Evolutionary conservation across 2,113 vertebrate genomes (phyloP).

Genomic region (Daphoenositta chrysoptera): DNA sequence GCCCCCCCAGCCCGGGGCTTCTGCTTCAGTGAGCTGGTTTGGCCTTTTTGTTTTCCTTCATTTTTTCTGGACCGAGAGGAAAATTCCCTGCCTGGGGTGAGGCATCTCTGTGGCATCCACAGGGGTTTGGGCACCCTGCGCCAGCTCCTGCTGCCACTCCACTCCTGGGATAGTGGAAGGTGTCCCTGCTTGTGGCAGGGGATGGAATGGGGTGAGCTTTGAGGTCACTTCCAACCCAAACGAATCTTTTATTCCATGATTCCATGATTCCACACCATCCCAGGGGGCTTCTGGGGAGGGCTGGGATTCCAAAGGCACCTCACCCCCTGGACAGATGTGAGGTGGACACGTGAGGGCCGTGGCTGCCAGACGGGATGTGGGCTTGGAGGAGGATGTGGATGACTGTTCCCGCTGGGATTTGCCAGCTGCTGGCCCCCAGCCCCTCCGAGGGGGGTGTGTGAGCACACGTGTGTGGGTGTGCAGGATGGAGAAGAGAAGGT

Average conservation of each 20-base stretch:
- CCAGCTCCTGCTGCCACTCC: background rate
- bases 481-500: rapidly evolving
- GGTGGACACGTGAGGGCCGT: background rate
- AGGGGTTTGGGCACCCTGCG: background rate
- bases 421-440: background rate
- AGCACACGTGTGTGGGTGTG: background rate
- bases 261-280: rapidly evolving
- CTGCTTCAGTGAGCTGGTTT: background rate
- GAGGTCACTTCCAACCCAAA: background rate
- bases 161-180: background rate
- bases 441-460: background rate
- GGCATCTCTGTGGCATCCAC: background rate
- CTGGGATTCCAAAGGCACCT: background rate
- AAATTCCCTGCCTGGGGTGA: background rate
- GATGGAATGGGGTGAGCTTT: background rate
- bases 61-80: background rate
- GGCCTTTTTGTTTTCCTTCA: background rate
- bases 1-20: background rate
- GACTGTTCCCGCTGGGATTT: background rate
- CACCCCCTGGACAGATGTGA: background rate
- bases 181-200: background rate
- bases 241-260: background rate
- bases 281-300: background rate
- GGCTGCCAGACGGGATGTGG: background rate
- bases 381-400: background rate